Conservation (phyloP, 2,888 invertebrate genomes). For the Aphidius colemani region DNA sequence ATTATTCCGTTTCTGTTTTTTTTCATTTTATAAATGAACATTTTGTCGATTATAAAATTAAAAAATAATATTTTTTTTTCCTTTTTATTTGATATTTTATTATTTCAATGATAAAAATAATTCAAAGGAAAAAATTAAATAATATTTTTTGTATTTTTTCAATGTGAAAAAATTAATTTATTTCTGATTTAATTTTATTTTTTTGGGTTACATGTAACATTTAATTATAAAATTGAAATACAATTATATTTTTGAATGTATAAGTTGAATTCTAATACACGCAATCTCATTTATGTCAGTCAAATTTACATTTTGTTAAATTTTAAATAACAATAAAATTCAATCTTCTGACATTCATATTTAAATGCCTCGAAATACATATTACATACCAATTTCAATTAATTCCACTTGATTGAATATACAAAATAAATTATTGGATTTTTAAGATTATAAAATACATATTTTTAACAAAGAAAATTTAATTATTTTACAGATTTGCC, state of each 20-base stretch:
- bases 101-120: background rate
- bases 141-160: background rate
- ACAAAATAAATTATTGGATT: too few relatives aligned
- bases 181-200: constrained; percentile 22
- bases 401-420: background rate
- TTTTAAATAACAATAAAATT: constrained; percentile 27
- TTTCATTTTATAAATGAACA: too few relatives aligned
- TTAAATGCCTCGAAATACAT: background rate
- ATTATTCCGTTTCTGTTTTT: too few relatives aligned
- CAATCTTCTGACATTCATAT: constrained; percentile 25
- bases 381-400: background rate
- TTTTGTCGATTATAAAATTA: too few relatives aligned
- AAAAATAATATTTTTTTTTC: too few relatives aligned
- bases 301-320: constrained; percentile 18
- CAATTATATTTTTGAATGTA: too few relatives aligned
- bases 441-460: background rate
- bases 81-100: background rate
- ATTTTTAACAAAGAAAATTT: constrained; percentile 8
- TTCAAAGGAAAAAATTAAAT: too few relatives aligned
- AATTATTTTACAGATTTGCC: constrained; percentile 48
- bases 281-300: constrained; percentile 38
- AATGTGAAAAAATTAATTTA: constrained; percentile 31
- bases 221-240: too few relatives aligned
- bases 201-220: constrained; percentile 7
- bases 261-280: constrained; percentile 19